phyloP scores from a whole-genome alignment of 2,888 invertebrate genomes.

The Acronicta aceris region DNA sequence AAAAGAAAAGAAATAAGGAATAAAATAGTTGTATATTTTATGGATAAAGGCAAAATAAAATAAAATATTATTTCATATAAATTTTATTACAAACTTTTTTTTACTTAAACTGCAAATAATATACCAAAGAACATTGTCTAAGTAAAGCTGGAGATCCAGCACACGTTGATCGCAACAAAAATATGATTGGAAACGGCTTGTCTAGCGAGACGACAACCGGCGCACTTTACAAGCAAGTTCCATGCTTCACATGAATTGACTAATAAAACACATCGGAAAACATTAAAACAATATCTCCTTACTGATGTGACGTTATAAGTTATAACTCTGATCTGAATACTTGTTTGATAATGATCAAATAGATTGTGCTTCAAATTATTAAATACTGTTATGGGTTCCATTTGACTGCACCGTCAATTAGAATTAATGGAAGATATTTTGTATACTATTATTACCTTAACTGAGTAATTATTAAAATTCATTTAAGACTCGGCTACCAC shows the following conservation, averaged over 20 bases:
- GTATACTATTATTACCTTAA: conserved; percentile 47
- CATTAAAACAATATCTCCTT: conserved; percentile 27
- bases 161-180: conserved; percentile 74
- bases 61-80: conserved; percentile 77
- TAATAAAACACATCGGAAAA: conserved; percentile 34
- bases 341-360: conserved; percentile 30
- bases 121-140: conserved; percentile 82
- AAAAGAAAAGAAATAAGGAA: no score
- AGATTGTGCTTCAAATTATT: conserved; percentile 43
- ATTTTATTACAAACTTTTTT: conserved; percentile 88
- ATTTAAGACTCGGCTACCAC: conserved; percentile 54
- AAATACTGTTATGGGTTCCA: conserved; percentile 43
- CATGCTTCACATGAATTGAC: conserved; percentile 27
- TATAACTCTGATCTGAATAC: conserved; percentile 25
- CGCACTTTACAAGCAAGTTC: conserved; percentile 23
- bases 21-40: not conserved
- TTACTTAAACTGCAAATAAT: conserved; percentile 86
- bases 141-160: conserved; percentile 77
- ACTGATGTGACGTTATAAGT: conserved; percentile 25
- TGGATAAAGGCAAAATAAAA: conserved; percentile 57
- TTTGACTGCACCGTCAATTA: conserved; percentile 39
- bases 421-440: conserved; percentile 56
- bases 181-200: conserved; percentile 74
- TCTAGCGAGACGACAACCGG: conserved; percentile 53
- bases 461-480: conserved; percentile 50